Evolutionary conservation across 1,140 invertebrate species (phyloP).

Genomic region (Scaptodrosophila lebanonensis): DNA sequence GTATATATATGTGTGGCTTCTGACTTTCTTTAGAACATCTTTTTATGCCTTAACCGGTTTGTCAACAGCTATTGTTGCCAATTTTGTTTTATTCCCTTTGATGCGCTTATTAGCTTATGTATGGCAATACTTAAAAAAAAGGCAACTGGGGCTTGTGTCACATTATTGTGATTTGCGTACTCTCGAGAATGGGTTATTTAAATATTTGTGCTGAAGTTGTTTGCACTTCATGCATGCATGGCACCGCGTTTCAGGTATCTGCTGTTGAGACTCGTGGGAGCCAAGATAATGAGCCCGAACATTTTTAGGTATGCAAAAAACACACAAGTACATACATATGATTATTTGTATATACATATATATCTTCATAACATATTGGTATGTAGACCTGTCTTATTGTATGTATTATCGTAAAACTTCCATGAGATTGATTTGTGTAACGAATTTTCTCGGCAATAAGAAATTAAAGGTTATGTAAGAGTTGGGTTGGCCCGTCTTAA

Average conservation of each 20-base stretch:
- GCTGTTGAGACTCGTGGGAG: too few relatives aligned
- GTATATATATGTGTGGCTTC: neutral
- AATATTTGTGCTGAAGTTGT: conserved; percentile 3
- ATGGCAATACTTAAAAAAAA: conserved; percentile 4
- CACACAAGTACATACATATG: too few relatives aligned
- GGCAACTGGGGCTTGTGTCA: conserved; percentile 14
- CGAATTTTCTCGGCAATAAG: too few relatives aligned
- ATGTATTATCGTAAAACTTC: too few relatives aligned
- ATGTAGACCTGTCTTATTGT: too few relatives aligned
- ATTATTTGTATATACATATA: too few relatives aligned
- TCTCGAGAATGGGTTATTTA: conserved; percentile 35
- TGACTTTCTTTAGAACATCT: conserved; percentile 44
- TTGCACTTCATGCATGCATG: conserved; percentile 9
- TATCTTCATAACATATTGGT: too few relatives aligned
- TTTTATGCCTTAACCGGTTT: conserved; percentile 46
- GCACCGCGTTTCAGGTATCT: neutral
- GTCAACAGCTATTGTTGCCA: conserved; percentile 18
- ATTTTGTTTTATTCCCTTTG: conserved; percentile 26
- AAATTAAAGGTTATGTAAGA: too few relatives aligned
- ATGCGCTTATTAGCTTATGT: conserved; percentile 9
- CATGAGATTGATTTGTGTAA: too few relatives aligned
- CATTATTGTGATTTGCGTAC: conserved; percentile 34
- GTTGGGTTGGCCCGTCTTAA: too few relatives aligned
- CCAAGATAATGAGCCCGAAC: too few relatives aligned
- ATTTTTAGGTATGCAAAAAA: too few relatives aligned